Evolutionary conservation across 2,797 vertebrate species (phyloP).

Genomic region (Falco cherrug): DNA sequence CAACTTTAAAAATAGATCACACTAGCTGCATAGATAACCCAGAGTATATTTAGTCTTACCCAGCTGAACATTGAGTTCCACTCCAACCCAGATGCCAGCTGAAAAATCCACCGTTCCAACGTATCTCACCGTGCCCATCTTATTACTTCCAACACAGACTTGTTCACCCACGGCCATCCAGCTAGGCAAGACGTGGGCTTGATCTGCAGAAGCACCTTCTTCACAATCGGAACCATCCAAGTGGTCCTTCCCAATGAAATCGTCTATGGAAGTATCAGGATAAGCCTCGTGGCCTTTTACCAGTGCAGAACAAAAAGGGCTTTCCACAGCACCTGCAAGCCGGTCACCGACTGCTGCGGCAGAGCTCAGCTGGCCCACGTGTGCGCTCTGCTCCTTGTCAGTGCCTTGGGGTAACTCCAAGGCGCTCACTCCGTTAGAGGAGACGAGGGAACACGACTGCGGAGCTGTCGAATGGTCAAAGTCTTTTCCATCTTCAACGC

Average conservation of each 20-base stretch:
- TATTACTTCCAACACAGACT: conserved; percentile 85
- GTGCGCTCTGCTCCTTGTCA: background rate
- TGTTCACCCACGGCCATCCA: conserved; percentile 84
- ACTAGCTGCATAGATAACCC: background rate
- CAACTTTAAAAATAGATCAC: background rate
- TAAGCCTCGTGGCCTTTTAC: background rate
- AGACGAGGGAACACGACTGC: conserved; percentile 49
- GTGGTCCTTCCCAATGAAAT: conserved; percentile 55
- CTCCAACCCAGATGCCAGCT: conserved; percentile 85
- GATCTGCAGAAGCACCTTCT: conserved; percentile 75
- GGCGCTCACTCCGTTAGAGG: conserved; percentile 2
- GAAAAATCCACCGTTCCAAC: conserved; percentile 88
- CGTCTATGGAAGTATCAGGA: background rate
- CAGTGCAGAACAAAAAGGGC: background rate
- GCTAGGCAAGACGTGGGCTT: conserved; percentile 67
- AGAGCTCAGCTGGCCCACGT: background rate
- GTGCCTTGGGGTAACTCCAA: background rate
- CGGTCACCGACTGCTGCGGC: background rate
- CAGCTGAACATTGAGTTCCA: conserved; percentile 84
- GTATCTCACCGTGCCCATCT: conserved; percentile 82
- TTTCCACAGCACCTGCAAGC: background rate
- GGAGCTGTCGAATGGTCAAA: conserved; percentile 74
- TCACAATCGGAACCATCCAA: conserved; percentile 79
- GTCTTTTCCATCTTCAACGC: conserved; percentile 86
- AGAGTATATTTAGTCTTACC: conserved; percentile 74